phyloP scores from a whole-genome alignment of 2,888 invertebrate species.

The Ochropacha duplaris region DNA sequence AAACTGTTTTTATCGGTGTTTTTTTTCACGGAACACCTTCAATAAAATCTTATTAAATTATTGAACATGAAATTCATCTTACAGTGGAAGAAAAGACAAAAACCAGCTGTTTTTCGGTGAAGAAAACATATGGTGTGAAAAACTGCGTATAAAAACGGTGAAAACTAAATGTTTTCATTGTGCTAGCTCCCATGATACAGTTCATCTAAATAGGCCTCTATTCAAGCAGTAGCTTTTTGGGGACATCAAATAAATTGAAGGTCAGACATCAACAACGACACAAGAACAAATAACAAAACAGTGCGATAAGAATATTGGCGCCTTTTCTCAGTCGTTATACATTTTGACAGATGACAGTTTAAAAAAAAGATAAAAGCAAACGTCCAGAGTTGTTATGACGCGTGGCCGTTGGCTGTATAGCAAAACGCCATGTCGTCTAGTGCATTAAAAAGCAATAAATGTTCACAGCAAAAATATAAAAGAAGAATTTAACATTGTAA shows the following conservation, averaged over 20 bases:
- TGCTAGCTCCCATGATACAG: too few relatives aligned
- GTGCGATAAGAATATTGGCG: constrained; percentile 40
- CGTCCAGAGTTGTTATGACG: constrained; percentile 53
- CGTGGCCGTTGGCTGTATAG: constrained; percentile 53
- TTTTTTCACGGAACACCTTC: not conserved
- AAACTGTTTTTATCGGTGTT: not conserved
- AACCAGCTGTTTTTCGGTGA: too few relatives aligned
- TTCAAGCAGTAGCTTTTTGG: too few relatives aligned
- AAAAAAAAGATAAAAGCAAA: constrained; percentile 65
- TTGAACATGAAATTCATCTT: too few relatives aligned
- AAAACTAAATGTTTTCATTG: too few relatives aligned
- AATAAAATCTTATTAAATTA: too few relatives aligned
- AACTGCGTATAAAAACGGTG: too few relatives aligned
- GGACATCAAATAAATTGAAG: too few relatives aligned
- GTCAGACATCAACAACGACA: too few relatives aligned
- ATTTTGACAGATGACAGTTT: constrained; percentile 52
- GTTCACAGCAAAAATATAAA: constrained; percentile 47
- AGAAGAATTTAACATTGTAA: constrained; percentile 30
- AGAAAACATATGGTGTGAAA: too few relatives aligned
- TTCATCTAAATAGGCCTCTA: too few relatives aligned
- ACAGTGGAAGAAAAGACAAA: too few relatives aligned
- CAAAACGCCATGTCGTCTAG: constrained; percentile 57
- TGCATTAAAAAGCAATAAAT: constrained; percentile 72
- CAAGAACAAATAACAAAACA: not conserved
- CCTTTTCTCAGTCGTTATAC: constrained; percentile 45